Conservation (phyloP, 2,797 vertebrate species). For the Avahi laniger region DNA sequence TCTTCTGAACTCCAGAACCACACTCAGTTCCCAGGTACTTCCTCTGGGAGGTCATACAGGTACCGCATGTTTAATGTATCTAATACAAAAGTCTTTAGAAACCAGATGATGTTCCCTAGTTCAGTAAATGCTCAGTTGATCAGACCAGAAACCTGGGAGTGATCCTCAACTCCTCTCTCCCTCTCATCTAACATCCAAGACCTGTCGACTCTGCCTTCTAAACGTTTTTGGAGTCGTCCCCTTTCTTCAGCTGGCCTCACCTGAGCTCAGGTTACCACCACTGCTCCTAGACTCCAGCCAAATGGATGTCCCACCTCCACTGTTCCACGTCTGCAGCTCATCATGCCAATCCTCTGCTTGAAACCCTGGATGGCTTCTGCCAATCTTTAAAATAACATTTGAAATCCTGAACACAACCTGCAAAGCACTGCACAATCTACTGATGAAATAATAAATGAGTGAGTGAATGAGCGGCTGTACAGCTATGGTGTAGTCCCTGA, state of each 20-base stretch:
- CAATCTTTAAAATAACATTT: neutral
- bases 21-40: neutral
- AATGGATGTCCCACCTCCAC: neutral
- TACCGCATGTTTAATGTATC: fast-evolving
- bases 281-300: too few relatives aligned
- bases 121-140: neutral
- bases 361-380: neutral
- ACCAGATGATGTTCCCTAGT: neutral
- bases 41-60: neutral
- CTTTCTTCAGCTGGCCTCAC: neutral
- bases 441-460: neutral
- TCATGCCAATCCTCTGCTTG: neutral
- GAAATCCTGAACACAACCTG: neutral
- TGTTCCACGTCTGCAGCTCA: neutral
- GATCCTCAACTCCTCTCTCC: neutral
- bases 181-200: neutral
- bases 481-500: neutral
- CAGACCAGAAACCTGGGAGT: neutral
- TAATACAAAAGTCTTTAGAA: neutral
- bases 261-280: neutral
- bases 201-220: neutral
- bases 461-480: neutral
- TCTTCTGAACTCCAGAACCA: neutral
- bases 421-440: neutral
- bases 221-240: too few relatives aligned